Percentiles rank a stretch among this genome's conserved stretches.
These are phyloP conservation scores for Epizoanthus scotinus DNA, from an alignment of 92 coral and sea anemone genomes.

Conservation along the genomic window DNA sequence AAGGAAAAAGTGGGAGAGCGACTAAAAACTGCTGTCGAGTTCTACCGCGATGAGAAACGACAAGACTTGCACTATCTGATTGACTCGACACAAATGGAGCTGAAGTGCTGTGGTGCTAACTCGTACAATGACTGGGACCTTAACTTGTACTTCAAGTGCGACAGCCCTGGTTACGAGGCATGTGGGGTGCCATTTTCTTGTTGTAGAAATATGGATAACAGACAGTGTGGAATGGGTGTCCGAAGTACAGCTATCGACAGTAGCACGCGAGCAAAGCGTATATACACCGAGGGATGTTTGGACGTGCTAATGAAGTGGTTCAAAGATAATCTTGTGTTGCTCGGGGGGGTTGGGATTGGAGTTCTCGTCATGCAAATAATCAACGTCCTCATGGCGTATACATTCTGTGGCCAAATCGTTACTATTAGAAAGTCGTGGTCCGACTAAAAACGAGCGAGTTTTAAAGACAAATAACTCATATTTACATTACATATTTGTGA, in stretches of 20 bases:
- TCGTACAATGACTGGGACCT: slow-evolving; percentile 62
- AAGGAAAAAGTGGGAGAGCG: slow-evolving; percentile 39
- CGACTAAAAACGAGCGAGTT: no score
- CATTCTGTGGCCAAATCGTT: slow-evolving; percentile 50
- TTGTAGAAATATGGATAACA: slow-evolving; percentile 53
- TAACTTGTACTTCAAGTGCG: slow-evolving; percentile 66
- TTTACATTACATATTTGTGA: no score
- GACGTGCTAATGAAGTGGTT: slow-evolving; percentile 53
- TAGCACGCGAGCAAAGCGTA: slow-evolving; percentile 20
- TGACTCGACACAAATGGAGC: slow-evolving; percentile 62
- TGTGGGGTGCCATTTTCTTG: slow-evolving; percentile 80
- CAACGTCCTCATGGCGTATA: slow-evolving; percentile 55
- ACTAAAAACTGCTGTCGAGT: slow-evolving; percentile 40
- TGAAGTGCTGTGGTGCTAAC: slow-evolving; percentile 63
- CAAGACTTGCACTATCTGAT: slow-evolving; percentile 64
- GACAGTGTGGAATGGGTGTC: slow-evolving; percentile 71
- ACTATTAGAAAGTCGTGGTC: slow-evolving; percentile 12
- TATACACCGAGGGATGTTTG: slow-evolving; percentile 65
- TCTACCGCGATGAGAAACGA: slow-evolving; percentile 60
- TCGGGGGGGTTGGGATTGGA: slow-evolving; percentile 50
- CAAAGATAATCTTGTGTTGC: slow-evolving; percentile 47
- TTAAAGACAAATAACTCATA: no score
- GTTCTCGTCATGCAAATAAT: slow-evolving; percentile 55
- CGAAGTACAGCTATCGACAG: slow-evolving; percentile 24
- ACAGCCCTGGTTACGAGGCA: slow-evolving; percentile 50